Base-by-base conservation (phyloP, 2,888 invertebrate genomes). In the Troilus luridus region DNA sequence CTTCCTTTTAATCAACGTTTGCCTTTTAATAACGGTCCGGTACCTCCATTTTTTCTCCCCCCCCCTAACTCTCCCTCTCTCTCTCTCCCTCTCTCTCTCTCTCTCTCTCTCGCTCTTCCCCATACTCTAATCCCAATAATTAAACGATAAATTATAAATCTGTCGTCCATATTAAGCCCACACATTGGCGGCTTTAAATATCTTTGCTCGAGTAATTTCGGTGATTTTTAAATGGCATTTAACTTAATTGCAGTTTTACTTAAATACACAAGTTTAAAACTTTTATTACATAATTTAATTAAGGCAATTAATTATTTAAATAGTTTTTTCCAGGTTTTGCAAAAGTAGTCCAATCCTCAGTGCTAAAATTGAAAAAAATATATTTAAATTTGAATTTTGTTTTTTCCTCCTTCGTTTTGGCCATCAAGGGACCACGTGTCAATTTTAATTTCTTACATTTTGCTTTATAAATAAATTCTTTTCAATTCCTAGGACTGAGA, bases 61-160 rank as follows among this genome's bases (percentile, higher is more conserved):
- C 77, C 21, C 62, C 17, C 60, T 6, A 11, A 14, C 60, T 11
- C 24, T 67, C 64, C 10, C 64, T 64, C n/a, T 64, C n/a, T n/a
- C 64, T 64, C 41, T 1, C 54, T n/a, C n/a, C n/a, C 12, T n/a
- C n/a, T 17, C 19, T 67, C 19, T 67, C 19, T 54, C 9, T 81
- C 54, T 21, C 81, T 56, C 56, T 77, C 27, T 67, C 24, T 11
- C n/a, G 8, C 67, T 24, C 67, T 24, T 24, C 24, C 24, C 24
- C 72, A 14, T 19, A 17, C 59, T 17, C 72, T 77, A 77, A 85
- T 56, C 85, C 56, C 85, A n/a, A n/a, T 85, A 85, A 85, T 85
- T 85, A 85, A 85, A 85, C 85, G 85, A 85, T 85, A 85, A 85
- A 85, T 85, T 85, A 85, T 85, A 85, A 85, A 85, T 85, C 85